Percentiles rank a stretch among this genome's conserved stretches.
These are phyloP conservation scores for Poecilia velifera DNA, from an alignment of 2,797 vertebrate genomes.

Conservation along the genomic window DNA sequence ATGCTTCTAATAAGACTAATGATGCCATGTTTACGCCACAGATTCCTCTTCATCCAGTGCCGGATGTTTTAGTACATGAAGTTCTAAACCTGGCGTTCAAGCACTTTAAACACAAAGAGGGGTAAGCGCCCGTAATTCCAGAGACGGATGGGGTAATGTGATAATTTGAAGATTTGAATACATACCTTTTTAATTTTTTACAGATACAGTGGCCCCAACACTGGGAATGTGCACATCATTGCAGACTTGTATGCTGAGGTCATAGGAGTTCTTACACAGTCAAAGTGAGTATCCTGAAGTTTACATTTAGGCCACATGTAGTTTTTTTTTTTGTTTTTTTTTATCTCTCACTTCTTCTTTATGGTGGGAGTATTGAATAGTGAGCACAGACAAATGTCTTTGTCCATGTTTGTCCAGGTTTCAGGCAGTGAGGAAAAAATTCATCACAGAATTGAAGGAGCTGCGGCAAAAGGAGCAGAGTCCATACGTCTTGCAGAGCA, in stretches of 20 bases:
- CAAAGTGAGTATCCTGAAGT: slow-evolving; percentile 86
- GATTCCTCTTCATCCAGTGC: slow-evolving; percentile 99
- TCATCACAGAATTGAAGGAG: slow-evolving; percentile 98
- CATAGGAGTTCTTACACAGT: slow-evolving; percentile 96
- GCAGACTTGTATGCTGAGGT: slow-evolving; percentile 99
- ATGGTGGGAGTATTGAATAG: too few species aligned
- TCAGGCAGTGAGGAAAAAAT: slow-evolving; percentile 98
- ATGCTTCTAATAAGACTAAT: slow-evolving; percentile 61
- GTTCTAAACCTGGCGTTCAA: slow-evolving; percentile 99
- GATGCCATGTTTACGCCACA: slow-evolving; percentile 74
- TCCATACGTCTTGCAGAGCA: slow-evolving; percentile 95
- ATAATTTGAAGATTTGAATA: slow-evolving; percentile 9
- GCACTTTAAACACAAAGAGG: slow-evolving; percentile 99
- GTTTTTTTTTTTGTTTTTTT: not conserved
- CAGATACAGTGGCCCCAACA: slow-evolving; percentile 99
- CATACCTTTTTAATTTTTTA: slow-evolving; percentile 23
- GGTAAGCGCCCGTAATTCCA: slow-evolving; percentile 83
- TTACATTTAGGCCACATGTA: not conserved
- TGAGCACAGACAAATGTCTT: not conserved
- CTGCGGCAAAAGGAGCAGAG: slow-evolving; percentile 95
- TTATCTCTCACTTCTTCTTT: not conserved
- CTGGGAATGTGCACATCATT: slow-evolving; percentile 99
- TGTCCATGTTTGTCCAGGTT: slow-evolving; percentile 81
- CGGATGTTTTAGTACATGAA: slow-evolving; percentile 99
- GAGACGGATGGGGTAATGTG: slow-evolving; percentile 11